These are phyloP conservation scores for Neodon shergylaensis DNA, from an alignment of 2,113 vertebrate genomes.

Conservation along the genomic window DNA sequence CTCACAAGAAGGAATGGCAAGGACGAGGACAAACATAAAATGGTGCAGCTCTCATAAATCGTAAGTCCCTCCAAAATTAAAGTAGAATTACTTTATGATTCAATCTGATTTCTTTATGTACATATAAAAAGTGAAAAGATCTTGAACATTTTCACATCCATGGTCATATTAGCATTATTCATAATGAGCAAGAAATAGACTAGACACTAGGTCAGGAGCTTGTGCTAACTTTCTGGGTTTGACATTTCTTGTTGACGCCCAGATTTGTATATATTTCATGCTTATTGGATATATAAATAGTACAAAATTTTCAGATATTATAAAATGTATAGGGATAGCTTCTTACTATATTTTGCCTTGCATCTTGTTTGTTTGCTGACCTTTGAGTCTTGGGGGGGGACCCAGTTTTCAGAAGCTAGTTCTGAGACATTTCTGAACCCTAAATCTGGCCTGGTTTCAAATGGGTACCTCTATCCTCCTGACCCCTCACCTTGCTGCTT, in stretches of 20 bases:
- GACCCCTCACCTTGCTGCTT: conserved; percentile 61
- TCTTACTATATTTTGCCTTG: neutral
- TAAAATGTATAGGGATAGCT: neutral
- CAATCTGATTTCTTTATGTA: neutral
- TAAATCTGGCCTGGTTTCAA: neutral
- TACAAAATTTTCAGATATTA: neutral
- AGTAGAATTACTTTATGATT: neutral
- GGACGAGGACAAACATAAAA: neutral
- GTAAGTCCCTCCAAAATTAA: neutral
- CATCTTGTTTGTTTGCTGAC: neutral
- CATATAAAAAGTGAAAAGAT: neutral
- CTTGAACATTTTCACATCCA: neutral
- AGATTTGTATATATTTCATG: neutral
- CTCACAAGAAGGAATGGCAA: neutral
- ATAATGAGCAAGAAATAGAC: neutral
- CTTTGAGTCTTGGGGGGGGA: neutral
- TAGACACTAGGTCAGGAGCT: neutral
- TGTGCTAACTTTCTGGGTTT: neutral
- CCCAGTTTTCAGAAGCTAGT: neutral
- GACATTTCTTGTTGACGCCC: neutral
- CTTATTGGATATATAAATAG: neutral
- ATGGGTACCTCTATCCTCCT: neutral
- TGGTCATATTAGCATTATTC: neutral
- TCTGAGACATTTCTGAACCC: neutral
- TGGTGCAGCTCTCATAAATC: neutral